These are phyloP conservation scores for Taeniopygia guttata DNA, from an alignment of 2,797 vertebrate species.

Conservation along the genomic window DNA sequence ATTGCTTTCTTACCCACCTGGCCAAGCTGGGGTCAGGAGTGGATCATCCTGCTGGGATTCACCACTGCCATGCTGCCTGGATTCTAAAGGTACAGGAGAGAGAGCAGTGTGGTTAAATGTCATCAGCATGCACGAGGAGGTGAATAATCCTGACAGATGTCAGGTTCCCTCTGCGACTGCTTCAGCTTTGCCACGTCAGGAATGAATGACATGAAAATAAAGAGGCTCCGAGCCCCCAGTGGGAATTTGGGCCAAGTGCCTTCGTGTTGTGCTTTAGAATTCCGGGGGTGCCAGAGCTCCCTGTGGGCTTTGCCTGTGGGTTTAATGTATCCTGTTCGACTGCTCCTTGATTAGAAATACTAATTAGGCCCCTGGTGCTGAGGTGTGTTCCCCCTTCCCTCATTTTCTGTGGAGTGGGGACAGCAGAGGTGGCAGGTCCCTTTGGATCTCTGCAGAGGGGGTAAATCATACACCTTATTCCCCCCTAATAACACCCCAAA, in stretches of 20 bases:
- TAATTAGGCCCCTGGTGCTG: not conserved
- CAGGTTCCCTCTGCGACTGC: not conserved
- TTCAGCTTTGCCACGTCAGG: not conserved
- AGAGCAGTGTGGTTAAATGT: not conserved
- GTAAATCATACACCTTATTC: not conserved
- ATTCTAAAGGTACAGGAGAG: not conserved
- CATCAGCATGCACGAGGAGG: not conserved
- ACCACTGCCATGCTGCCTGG: rapidly evolving
- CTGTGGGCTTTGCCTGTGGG: not conserved
- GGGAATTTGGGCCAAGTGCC: not conserved
- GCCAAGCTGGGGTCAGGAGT: not conserved
- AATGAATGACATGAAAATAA: not conserved
- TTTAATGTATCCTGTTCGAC: not conserved
- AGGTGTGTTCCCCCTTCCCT: not conserved
- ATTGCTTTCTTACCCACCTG: not conserved
- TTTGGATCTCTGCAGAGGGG: not conserved
- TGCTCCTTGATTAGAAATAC: not conserved
- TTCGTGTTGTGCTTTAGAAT: not conserved
- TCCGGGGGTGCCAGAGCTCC: conserved; percentile 11
- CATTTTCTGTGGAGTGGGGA: not conserved
- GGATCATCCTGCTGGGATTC: rapidly evolving
- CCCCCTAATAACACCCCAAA: not conserved
- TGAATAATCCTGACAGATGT: conserved; percentile 18
- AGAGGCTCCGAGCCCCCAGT: not conserved
- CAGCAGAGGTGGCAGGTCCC: not conserved